A percentile compares a stretch with the other conserved stretches of the same genome.
Conservation (phyloP, 2,888 invertebrate species). For the Dendrolimus pini region DNA sequence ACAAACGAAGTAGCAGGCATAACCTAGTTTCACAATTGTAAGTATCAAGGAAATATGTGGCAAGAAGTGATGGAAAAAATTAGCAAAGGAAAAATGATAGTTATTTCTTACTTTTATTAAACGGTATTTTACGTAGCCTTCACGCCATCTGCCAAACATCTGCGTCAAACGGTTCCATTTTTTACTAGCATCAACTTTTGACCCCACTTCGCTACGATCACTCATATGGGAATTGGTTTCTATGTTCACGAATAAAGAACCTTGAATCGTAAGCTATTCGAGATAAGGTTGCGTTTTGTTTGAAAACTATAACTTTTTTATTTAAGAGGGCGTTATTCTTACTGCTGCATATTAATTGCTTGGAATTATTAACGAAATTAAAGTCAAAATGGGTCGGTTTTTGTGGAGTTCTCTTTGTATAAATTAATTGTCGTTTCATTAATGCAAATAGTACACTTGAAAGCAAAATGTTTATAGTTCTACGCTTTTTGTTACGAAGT, state of each 20-base stretch:
- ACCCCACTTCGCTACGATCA: constrained; percentile 68
- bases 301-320: constrained; percentile 17
- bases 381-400: constrained; percentile 13
- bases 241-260: constrained; percentile 35
- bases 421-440: background rate
- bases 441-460: too few species aligned
- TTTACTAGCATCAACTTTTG: constrained; percentile 68
- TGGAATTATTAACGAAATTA: constrained; percentile 33
- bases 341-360: constrained; percentile 50
- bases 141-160: constrained; percentile 65
- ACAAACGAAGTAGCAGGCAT: too few species aligned
- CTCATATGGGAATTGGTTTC: constrained; percentile 69
- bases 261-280: constrained; percentile 38
- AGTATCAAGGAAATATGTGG: too few species aligned
- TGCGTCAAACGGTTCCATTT: constrained; percentile 51
- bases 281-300: constrained; percentile 32
- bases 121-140: constrained; percentile 24
- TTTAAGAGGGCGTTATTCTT: constrained; percentile 46
- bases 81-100: background rate
- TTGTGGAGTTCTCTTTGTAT: constrained; percentile 4
- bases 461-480: too few species aligned
- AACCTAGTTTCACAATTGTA: too few species aligned
- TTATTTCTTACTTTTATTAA: constrained; percentile 27
- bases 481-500: too few species aligned
- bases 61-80: background rate